Conservation (phyloP, 2,113 vertebrate species). For the Rafetus swinhoei region DNA sequence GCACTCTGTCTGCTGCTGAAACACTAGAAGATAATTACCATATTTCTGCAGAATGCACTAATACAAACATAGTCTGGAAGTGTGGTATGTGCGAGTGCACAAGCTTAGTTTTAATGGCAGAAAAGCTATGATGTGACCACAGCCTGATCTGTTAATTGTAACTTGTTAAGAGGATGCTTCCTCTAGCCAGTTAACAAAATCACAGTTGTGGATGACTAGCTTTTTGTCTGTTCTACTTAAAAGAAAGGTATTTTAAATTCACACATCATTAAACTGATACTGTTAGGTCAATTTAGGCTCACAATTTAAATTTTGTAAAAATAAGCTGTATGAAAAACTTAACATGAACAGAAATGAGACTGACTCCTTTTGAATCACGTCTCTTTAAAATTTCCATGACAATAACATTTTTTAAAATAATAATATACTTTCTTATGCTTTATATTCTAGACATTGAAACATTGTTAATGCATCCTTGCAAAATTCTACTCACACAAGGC, state of each 20-base stretch:
- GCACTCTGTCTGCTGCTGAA: neutral
- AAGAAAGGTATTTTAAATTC: neutral
- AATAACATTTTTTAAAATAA: neutral
- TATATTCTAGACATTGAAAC: neutral
- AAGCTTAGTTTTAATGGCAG: neutral
- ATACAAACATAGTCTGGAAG: neutral
- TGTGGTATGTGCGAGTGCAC: neutral
- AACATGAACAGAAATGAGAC: neutral
- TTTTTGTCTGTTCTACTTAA: accelerated
- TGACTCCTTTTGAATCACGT: neutral
- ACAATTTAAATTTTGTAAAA: neutral
- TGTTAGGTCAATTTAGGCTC: neutral
- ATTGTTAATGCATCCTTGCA: neutral
- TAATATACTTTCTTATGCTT: neutral
- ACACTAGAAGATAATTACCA: neutral
- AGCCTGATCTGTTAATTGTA: neutral
- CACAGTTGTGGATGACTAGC: neutral
- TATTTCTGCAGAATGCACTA: neutral
- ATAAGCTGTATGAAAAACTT: neutral
- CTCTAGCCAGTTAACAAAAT: neutral
- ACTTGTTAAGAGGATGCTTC: neutral
- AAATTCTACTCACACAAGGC: constrained; percentile 25
- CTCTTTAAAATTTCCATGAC: neutral
- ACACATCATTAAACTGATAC: neutral
- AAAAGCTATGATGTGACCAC: neutral